Conservation (phyloP, 2,797 vertebrate genomes). For the Spatula versicolor region DNA sequence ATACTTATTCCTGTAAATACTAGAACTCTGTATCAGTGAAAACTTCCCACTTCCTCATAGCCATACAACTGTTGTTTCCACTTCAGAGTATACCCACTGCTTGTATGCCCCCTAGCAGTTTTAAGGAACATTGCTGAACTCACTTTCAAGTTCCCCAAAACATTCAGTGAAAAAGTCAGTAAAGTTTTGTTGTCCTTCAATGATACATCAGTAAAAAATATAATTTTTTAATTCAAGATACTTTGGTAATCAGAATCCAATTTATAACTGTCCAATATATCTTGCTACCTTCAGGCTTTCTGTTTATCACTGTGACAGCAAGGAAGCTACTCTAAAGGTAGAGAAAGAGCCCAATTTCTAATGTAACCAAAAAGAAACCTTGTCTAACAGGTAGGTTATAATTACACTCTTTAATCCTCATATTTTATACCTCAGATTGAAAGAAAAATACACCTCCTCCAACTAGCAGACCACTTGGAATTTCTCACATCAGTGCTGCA, state of each 20-base stretch:
- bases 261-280: background rate
- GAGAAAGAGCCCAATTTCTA: background rate
- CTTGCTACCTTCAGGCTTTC: background rate
- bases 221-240: background rate
- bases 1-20: background rate
- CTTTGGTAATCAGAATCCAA: background rate
- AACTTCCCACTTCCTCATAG: background rate
- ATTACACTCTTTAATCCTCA: background rate
- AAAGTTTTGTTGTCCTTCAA: background rate
- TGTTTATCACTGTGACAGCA: background rate
- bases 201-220: background rate
- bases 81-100: background rate
- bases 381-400: background rate
- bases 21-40: background rate
- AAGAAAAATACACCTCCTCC: background rate
- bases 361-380: background rate
- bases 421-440: background rate
- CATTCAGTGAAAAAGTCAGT: background rate
- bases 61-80: background rate
- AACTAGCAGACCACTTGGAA: background rate
- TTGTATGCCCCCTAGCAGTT: background rate
- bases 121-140: background rate
- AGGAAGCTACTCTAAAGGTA: background rate
- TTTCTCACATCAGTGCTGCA: background rate
- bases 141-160: background rate